Percentiles rank a stretch among this genome's conserved stretches.
Evolutionary conservation across 2,113 vertebrate genomes (phyloP).

Genomic region (cattle (Bos taurus)): ARS-UCD2.0 NC_037337.1:53129001-53129500

Average conservation of each 20-base stretch:
- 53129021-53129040: neutral
- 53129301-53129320: neutral
- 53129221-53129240: neutral
- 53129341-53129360: neutral
- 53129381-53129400: neutral
- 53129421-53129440: neutral
- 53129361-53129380: neutral
- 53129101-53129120: neutral
- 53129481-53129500: neutral
- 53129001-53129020: neutral
- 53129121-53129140: neutral
- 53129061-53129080: neutral
- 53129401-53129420: neutral
- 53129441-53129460: neutral
- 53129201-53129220: neutral
- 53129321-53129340: neutral
- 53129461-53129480: neutral
- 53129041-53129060: neutral
- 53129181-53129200: neutral
- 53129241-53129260: neutral
- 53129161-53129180: neutral
- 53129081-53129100: neutral
- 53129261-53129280: neutral
- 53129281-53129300: neutral
- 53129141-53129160: neutral